phyloP scores from a whole-genome alignment of 2,888 invertebrate species.

The Drosophila prolongata region DNA sequence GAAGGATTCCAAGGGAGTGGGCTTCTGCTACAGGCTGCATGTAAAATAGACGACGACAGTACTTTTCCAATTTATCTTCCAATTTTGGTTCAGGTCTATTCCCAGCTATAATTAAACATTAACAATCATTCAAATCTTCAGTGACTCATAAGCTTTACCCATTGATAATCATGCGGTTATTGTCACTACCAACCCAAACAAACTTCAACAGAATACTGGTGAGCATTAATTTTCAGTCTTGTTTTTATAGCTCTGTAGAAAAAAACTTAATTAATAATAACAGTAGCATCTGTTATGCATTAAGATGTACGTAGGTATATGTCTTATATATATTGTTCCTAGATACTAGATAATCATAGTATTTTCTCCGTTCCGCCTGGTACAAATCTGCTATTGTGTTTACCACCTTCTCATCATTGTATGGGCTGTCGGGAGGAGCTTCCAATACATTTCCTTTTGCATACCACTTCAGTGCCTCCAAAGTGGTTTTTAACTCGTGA shows the following conservation, averaged over 20 bases:
- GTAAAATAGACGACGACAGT: constrained; percentile 52
- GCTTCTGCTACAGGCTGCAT: constrained; percentile 6
- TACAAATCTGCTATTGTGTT: constrained; percentile 35
- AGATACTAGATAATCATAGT: constrained; percentile 5
- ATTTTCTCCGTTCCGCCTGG: constrained; percentile 16
- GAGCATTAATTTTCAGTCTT: constrained; percentile 5
- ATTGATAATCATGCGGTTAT: constrained; percentile 3
- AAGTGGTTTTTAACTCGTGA: constrained; percentile 29
- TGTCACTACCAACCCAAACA: constrained; percentile 3
- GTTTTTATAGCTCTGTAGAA: constrained; percentile 13
- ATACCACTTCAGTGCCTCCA: constrained; percentile 24
- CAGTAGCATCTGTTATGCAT: background rate
- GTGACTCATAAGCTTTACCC: constrained; percentile 30
- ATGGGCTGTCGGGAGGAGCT: constrained; percentile 17
- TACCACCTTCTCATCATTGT: constrained; percentile 32
- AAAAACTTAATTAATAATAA: background rate
- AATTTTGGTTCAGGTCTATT: constrained; percentile 14
- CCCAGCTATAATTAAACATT: background rate
- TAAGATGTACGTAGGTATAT: background rate
- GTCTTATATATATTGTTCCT: background rate
- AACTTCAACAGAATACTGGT: constrained; percentile 14
- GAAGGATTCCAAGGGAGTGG: constrained; percentile 39
- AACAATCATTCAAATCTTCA: background rate
- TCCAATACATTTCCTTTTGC: constrained; percentile 37
- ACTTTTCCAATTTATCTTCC: constrained; percentile 49